phyloP scores from a whole-genome alignment of 2,888 invertebrate species.

The Torymus texanus region DNA sequence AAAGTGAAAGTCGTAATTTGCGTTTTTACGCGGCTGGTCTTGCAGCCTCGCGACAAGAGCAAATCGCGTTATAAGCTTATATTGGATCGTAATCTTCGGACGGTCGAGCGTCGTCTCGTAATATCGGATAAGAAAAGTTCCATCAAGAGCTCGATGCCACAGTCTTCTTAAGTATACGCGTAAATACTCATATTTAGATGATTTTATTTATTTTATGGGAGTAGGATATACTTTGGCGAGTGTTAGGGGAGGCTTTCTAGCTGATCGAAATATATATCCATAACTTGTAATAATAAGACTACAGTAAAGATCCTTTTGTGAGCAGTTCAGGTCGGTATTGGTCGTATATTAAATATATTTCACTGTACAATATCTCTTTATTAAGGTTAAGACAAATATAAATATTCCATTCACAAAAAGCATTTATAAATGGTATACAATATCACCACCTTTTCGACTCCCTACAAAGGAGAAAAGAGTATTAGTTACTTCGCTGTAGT shows the following conservation, averaged over 20 bases:
- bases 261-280: slow-evolving; percentile 31
- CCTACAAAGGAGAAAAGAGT: too few relatives aligned
- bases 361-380: too few relatives aligned
- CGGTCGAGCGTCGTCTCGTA: slow-evolving; percentile 55
- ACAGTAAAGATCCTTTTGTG: slow-evolving; percentile 20
- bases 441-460: too few relatives aligned
- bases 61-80: slow-evolving; percentile 20
- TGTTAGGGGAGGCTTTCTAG: slow-evolving; percentile 33
- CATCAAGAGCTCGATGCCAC: slow-evolving; percentile 61
- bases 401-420: too few relatives aligned
- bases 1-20: slow-evolving; percentile 3
- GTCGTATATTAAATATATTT: too few relatives aligned
- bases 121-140: slow-evolving; percentile 64
- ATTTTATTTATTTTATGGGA: slow-evolving; percentile 65
- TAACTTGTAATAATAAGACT: slow-evolving; percentile 42
- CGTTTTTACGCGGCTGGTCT: slow-evolving; percentile 3
- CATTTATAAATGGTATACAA: too few relatives aligned
- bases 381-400: too few relatives aligned
- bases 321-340: background rate
- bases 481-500: background rate
- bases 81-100: slow-evolving; percentile 43
- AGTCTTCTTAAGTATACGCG: slow-evolving; percentile 62
- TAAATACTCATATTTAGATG: slow-evolving; percentile 65
- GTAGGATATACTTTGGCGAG: slow-evolving; percentile 22
- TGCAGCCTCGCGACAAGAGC: background rate